These are phyloP conservation scores for Tetanocera ferruginea DNA, from an alignment of 2,888 invertebrate species.

Conservation along the genomic window DNA sequence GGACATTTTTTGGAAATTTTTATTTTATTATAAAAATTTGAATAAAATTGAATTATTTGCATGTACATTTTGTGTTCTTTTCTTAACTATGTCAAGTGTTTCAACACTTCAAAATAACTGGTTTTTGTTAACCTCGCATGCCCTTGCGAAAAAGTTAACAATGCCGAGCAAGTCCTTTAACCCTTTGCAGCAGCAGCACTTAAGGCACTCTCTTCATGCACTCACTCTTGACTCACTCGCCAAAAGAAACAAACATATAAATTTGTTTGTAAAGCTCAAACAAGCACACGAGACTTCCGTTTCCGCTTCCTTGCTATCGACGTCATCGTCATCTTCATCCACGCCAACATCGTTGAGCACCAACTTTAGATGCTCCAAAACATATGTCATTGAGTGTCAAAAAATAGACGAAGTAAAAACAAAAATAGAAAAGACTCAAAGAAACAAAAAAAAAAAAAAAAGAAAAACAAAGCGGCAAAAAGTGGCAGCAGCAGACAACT, in stretches of 20 bases:
- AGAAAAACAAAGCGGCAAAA: conserved; percentile 32
- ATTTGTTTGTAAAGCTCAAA: conserved; percentile 22
- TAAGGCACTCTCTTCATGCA: no score
- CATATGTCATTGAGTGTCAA: conserved; percentile 52
- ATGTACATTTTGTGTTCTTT: no score
- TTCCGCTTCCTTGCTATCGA: not conserved
- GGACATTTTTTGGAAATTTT: no score
- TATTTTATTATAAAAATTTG: no score
- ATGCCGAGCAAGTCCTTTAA: no score
- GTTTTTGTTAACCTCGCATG: no score
- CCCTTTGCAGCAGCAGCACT: no score
- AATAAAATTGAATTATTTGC: no score
- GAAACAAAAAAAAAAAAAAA: conserved; percentile 30
- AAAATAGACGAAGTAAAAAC: conserved; percentile 31
- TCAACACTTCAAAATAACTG: no score
- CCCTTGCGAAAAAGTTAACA: no score
- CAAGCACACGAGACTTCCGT: conserved; percentile 13
- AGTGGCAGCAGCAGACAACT: conserved; percentile 42
- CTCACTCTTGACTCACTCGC: no score
- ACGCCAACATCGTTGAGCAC: conserved; percentile 47
- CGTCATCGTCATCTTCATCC: conserved; percentile 1
- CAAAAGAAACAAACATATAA: not conserved
- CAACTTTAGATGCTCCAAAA: conserved; percentile 50
- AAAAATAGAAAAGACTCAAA: not conserved
- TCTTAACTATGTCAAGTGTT: no score